Evolutionary conservation across 2,797 vertebrate species (phyloP), one percentile per base, ranked within the genome.

Genomic region (Phrynocephalus vlangalii): DNA sequence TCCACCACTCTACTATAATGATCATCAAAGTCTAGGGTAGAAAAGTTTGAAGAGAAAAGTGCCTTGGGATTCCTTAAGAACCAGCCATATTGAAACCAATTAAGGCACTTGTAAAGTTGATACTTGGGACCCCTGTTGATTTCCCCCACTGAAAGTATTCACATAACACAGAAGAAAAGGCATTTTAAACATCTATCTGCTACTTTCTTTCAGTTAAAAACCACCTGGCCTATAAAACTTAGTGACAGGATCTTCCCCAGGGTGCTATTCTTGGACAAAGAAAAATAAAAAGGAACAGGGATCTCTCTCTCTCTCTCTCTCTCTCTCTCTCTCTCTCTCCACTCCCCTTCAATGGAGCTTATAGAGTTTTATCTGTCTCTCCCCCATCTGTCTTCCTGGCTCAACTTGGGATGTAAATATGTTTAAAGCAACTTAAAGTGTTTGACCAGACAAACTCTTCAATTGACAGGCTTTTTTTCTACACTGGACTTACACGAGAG

Each of bases 311-410:
- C 93, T n/a, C n/a, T n/a, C n/a, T n/a, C n/a, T 89, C 71, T 88
- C 87, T 63, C 13, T 86, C 63, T 75, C 1, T 90, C 68, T 50
- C 91, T 89, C 71, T 88, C 87, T 63, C 13, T 63, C 60, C 18
- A 63, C 18, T 15, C 18, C 60, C 18, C 18, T 63, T 94, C 92
- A 94, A 20, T 92, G 91, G 89, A 95, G 90, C 86, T 94, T 91
- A 94, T 18, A 28, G 88, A 95, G 92, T 87, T 95, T 93, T 92
- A 88, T 95, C 94, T 96, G 90, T 90, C 82, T 89, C 89, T 93
- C 90, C 82, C 87, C 93, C 92, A 96, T 96, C 94, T 96, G 95
- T 94, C 95, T 95, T 44, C 88, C 91, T 96, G 87, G 83, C 93
- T 95, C 85, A 67, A 2, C 89, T 93, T 82, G 0, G 63, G 86